A percentile compares a stretch with the other conserved stretches of the same genome.
phyloP scores from a whole-genome alignment of 2,113 vertebrate species.

The Mormyrus iriodes region DNA sequence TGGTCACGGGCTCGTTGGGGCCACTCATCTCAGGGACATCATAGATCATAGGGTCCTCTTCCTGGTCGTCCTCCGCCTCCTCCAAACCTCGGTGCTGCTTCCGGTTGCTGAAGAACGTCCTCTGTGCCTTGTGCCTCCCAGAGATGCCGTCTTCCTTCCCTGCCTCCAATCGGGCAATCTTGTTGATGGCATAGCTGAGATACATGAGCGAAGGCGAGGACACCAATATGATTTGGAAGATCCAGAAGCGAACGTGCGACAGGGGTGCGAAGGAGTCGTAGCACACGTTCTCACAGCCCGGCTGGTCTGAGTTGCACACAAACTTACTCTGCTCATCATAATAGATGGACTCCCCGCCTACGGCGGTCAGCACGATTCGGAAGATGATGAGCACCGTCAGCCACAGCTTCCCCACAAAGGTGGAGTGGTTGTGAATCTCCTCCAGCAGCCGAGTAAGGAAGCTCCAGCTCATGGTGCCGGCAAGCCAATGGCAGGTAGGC shows the following conservation, averaged over 20 bases:
- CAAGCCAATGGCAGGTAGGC: background rate
- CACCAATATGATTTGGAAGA: constrained; percentile 89
- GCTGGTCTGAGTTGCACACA: constrained; percentile 85
- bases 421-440: constrained; percentile 95
- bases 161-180: constrained; percentile 76
- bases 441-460: constrained; percentile 90
- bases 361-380: constrained; percentile 85
- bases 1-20: constrained; percentile 44
- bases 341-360: constrained; percentile 91
- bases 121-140: constrained; percentile 49
- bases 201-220: constrained; percentile 85
- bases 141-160: constrained; percentile 31
- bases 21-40: constrained; percentile 73
- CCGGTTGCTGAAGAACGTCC: constrained; percentile 57
- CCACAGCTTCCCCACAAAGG: constrained; percentile 95
- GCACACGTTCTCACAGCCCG: constrained; percentile 89
- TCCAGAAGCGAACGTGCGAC: constrained; percentile 90
- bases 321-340: constrained; percentile 95
- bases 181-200: constrained; percentile 83
- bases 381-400: constrained; percentile 83
- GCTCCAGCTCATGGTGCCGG: constrained; percentile 86
- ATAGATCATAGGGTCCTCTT: constrained; percentile 90
- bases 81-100: constrained; percentile 76
- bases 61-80: constrained; percentile 77
- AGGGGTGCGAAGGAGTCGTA: constrained; percentile 87